phyloP scores from a whole-genome alignment of 1,140 invertebrate genomes.

The Atopsyche davidsoni region DNA sequence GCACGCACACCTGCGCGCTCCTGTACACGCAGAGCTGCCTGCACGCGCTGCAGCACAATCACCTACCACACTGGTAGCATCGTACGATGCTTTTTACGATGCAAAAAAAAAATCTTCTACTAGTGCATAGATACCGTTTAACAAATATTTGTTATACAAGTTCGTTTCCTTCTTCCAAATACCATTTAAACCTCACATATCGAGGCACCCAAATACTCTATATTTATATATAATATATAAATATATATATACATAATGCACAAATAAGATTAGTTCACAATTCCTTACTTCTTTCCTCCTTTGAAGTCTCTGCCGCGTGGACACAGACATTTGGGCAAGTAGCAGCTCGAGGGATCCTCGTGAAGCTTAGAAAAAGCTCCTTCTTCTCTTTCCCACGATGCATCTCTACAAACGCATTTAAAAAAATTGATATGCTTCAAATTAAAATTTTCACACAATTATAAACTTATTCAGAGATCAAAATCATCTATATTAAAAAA shows the following conservation, averaged over 20 bases:
- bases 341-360: conserved; percentile 35
- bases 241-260: neutral
- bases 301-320: conserved; percentile 32
- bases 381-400: conserved; percentile 60
- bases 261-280: neutral
- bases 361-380: conserved; percentile 53
- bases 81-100: too few species aligned
- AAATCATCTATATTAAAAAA: neutral
- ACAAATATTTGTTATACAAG: too few species aligned
- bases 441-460: neutral
- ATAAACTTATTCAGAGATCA: neutral
- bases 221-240: too few species aligned
- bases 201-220: too few species aligned
- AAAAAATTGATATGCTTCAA: neutral
- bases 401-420: conserved; percentile 46
- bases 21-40: too few species aligned
- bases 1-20: too few species aligned
- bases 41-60: too few species aligned
- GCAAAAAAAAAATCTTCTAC: too few species aligned
- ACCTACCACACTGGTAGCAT: too few species aligned
- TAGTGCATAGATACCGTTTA: too few species aligned
- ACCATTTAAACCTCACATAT: too few species aligned
- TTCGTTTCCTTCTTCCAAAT: too few species aligned
- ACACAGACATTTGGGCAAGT: conserved; percentile 33
- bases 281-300: conserved; percentile 10